Evolutionary conservation across 2,888 invertebrate genomes (phyloP), one percentile per base, ranked within the genome.

Genomic region (Phlogophora meticulosa): DNA sequence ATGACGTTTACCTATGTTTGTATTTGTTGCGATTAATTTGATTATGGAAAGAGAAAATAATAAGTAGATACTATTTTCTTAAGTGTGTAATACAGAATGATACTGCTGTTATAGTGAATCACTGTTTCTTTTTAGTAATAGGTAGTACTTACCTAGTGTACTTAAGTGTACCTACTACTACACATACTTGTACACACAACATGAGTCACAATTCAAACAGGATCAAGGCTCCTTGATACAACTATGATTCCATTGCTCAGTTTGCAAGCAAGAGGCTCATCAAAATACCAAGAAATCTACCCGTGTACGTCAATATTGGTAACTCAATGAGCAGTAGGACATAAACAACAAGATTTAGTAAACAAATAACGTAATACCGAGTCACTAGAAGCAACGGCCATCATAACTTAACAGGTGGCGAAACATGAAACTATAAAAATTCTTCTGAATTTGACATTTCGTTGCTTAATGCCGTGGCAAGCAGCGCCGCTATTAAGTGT

Each of bases 181-280:
- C 40, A 67, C 48, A 43, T 4, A 28, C 13, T 28, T n/a, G n/a
- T n/a, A n/a, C n/a, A n/a, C n/a, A n/a, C n/a, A n/a, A n/a, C 24
- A n/a, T 75, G 76, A 75, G 42, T 76, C 76, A 69, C 22, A 13
- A 32, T 17, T 3, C 22, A 67, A 75, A 75, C 53, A 69, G 42
- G 68, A 67, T 67, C 69, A 55, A 67, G 48, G 36, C 15, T 15
- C n/a, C n/a, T 32, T 22, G 1, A 36, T 13, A 75, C 7, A 49
- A 24, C 48, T 70, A 32, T 7, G n/a, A 75, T 49, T 75, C 76
- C 76, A 68, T 55, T 67, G 36, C 76, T 65, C 40, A 5, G n/a
- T 49, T 38, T n/a, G 36, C 42, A 24, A 49, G 38, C 38, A n/a
- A 68, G 7, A 3, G 7, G 10, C 13, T 43, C 20, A 45, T 65